A percentile compares a stretch with the other conserved stretches of the same genome.
Evolutionary conservation across 2,888 invertebrate genomes (phyloP).

Genomic region (Eupithecia dodoneata): DNA sequence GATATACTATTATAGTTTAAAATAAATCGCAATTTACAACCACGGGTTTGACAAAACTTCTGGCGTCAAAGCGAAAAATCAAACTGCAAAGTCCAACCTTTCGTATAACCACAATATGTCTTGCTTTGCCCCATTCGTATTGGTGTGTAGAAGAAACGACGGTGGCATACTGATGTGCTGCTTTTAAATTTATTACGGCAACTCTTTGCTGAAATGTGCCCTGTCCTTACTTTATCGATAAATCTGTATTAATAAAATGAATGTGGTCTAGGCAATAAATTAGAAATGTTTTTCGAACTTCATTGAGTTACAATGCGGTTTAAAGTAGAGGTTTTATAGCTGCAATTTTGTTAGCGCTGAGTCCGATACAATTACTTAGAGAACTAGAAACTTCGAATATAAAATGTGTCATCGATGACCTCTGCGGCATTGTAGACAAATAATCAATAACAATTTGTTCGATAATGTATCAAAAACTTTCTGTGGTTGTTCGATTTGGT

Average conservation of each 20-base stretch:
- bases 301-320: slow-evolving; percentile 26
- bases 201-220: slow-evolving; percentile 35
- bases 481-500: neutral
- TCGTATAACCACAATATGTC: slow-evolving; percentile 71
- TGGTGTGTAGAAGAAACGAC: slow-evolving; percentile 67
- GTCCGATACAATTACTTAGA: slow-evolving; percentile 17
- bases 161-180: slow-evolving; percentile 79
- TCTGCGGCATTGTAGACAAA: neutral
- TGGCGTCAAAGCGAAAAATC: slow-evolving; percentile 48
- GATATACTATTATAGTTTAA: neutral
- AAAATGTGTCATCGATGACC: slow-evolving; percentile 12
- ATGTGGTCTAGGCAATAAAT: slow-evolving; percentile 36
- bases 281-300: slow-evolving; percentile 31
- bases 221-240: slow-evolving; percentile 37
- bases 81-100: slow-evolving; percentile 55
- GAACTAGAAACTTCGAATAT: slow-evolving; percentile 8
- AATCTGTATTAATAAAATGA: slow-evolving; percentile 38
- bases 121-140: slow-evolving; percentile 74
- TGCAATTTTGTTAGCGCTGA: slow-evolving; percentile 17
- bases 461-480: neutral
- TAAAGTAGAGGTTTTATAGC: slow-evolving; percentile 26
- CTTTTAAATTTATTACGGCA: slow-evolving; percentile 77
- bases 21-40: neutral
- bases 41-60: neutral
- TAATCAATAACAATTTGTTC: neutral